A percentile compares a stretch with the other conserved stretches of the same genome.
These are phyloP conservation scores for Nomada fucata DNA, from an alignment of 2,888 invertebrate genomes.

Conservation along the genomic window DNA sequence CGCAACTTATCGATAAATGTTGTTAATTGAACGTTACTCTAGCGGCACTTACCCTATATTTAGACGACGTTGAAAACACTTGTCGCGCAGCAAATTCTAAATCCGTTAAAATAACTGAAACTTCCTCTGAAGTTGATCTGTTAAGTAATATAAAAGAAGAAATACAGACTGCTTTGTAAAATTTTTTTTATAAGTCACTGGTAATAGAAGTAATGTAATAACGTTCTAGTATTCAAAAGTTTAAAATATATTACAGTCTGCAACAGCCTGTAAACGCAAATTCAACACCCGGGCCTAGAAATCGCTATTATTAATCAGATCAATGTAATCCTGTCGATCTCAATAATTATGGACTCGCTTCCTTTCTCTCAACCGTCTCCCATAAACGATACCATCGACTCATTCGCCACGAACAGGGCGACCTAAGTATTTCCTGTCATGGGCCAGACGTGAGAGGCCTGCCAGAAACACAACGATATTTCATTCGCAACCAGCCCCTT, in stretches of 20 bases:
- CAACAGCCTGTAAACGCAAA: neutral
- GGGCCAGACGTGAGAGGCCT: slow-evolving; percentile 13
- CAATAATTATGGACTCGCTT: slow-evolving; percentile 10
- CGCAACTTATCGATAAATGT: slow-evolving; percentile 41
- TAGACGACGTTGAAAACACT: neutral
- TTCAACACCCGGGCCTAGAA: neutral
- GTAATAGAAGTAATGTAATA: no score
- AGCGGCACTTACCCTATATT: slow-evolving; percentile 16
- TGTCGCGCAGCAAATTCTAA: neutral
- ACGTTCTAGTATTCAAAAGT: neutral
- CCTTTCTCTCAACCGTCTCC: slow-evolving; percentile 7
- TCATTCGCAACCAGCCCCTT: slow-evolving; percentile 24
- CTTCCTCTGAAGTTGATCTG: neutral
- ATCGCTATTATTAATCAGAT: neutral
- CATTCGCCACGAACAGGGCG: no score
- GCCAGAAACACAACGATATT: slow-evolving; percentile 25
- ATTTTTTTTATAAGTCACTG: no score
- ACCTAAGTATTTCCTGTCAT: slow-evolving; percentile 5
- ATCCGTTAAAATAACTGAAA: neutral
- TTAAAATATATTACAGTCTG: neutral
- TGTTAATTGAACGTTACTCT: slow-evolving; percentile 38
- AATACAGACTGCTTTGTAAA: neutral
- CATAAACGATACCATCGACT: neutral
- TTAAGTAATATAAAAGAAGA: neutral
- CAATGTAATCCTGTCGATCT: neutral